A percentile compares a stretch with the other conserved stretches of the same genome.
These are phyloP conservation scores for Ciona savignyi DNA, from an alignment of 23 tunicate genomes.

Conservation along the genomic window DNA sequence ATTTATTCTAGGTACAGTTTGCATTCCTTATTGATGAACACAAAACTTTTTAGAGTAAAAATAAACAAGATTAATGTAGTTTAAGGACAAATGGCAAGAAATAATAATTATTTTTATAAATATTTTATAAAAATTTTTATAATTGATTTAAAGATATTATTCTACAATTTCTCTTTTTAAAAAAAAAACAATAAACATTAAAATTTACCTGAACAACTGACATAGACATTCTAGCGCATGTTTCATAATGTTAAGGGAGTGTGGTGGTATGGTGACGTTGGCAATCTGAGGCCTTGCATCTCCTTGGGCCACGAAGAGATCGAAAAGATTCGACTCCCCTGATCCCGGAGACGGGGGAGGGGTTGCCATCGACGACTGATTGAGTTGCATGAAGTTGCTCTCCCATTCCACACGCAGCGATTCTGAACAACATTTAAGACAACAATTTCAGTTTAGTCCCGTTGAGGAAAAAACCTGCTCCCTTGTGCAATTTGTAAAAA, in stretches of 20 bases:
- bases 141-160: neutral
- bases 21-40: too few relatives aligned
- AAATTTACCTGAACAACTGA: constrained; percentile 68
- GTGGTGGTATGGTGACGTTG: constrained; percentile 8
- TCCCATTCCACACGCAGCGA: constrained; percentile 51
- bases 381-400: constrained; percentile 22
- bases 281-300: constrained; percentile 10
- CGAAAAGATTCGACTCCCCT: constrained; percentile 30
- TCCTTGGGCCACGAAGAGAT: constrained; percentile 25
- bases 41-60: too few relatives aligned
- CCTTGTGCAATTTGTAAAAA: too few relatives aligned
- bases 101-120: too few relatives aligned
- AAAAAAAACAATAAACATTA: neutral
- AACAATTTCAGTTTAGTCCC: too few relatives aligned
- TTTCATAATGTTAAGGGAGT: constrained; percentile 27
- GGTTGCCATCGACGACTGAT: constrained; percentile 35
- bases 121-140: too few relatives aligned
- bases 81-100: too few relatives aligned
- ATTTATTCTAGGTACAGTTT: too few relatives aligned
- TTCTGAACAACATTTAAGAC: constrained; percentile 8
- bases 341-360: constrained; percentile 76
- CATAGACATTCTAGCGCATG: constrained; percentile 70
- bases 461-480: too few relatives aligned
- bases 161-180: neutral
- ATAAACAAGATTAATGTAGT: too few relatives aligned